Percentiles rank a stretch among this genome's conserved stretches.
These are phyloP conservation scores for Gnatocerus cornutus DNA, from an alignment of 2,888 invertebrate genomes.

Conservation along the genomic window DNA sequence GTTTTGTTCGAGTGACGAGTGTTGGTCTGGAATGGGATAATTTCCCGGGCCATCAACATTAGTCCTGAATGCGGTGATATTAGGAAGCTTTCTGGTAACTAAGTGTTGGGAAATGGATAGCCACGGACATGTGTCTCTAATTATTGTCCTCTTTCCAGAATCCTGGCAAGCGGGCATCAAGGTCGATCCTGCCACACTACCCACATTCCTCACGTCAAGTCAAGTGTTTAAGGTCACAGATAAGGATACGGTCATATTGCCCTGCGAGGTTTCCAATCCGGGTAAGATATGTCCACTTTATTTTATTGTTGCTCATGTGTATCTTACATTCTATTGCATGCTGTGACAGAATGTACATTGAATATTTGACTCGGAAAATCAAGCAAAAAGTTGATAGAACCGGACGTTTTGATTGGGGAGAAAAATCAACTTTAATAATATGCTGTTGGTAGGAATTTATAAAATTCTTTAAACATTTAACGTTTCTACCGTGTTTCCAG, in stretches of 20 bases:
- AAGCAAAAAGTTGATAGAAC: no score
- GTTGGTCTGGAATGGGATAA: conserved; percentile 38
- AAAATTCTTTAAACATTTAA: conserved; percentile 9
- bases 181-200: conserved; percentile 68
- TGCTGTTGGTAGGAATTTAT: conserved; percentile 1
- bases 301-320: no score
- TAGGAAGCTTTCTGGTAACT: conserved; percentile 42
- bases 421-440: conserved; percentile 16
- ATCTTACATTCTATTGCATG: no score
- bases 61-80: conserved; percentile 40
- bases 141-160: conserved; percentile 59
- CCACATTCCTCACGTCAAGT: conserved; percentile 70
- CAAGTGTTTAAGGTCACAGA: conserved; percentile 74
- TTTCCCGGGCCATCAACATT: conserved; percentile 32
- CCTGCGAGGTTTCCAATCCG: conserved; percentile 75
- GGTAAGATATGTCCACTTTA: conserved; percentile 68
- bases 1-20: conserved; percentile 24
- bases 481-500: conserved; percentile 1
- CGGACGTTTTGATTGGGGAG: no score
- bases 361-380: no score
- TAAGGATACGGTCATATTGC: conserved; percentile 74
- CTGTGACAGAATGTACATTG: no score
- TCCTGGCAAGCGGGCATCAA: conserved; percentile 66
- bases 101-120: conserved; percentile 33
- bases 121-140: conserved; percentile 46